Conservation (phyloP, 2,888 invertebrate species). For the Pristionchus mayeri region DNA sequence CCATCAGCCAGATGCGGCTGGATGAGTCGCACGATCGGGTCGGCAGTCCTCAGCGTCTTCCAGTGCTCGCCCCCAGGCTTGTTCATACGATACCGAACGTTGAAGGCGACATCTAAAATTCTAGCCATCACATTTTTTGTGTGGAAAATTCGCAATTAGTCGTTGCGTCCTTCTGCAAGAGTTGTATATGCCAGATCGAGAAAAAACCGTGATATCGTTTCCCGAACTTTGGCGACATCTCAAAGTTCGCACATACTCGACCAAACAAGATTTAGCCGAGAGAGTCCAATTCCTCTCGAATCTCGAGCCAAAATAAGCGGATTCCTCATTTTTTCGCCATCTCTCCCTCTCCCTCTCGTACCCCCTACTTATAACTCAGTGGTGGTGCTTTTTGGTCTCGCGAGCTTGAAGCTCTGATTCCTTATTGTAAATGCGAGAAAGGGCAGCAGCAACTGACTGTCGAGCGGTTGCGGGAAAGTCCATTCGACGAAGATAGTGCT, state of each 20-base stretch:
- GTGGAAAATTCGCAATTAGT: too few relatives aligned
- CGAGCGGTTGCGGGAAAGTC: slow-evolving; percentile 57
- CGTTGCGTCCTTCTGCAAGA: too few relatives aligned
- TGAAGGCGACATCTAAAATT: slow-evolving; percentile 59
- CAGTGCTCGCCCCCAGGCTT: slow-evolving; percentile 55
- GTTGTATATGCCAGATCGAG: too few relatives aligned
- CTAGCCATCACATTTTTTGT: too few relatives aligned
- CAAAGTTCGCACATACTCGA: too few relatives aligned
- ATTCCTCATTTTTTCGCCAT: too few relatives aligned
- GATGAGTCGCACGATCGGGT: slow-evolving; percentile 61
- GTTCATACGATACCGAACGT: slow-evolving; percentile 57
- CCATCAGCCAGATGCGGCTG: slow-evolving; percentile 59
- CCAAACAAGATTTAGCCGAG: too few relatives aligned
- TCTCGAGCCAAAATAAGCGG: too few relatives aligned
- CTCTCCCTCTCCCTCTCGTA: not conserved
- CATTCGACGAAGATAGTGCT: slow-evolving; percentile 71
- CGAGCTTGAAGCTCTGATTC: not conserved
- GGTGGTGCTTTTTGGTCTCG: not conserved
- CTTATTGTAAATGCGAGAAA: not conserved
- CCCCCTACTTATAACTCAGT: not conserved
- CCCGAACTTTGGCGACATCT: too few relatives aligned
- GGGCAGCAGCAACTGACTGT: slow-evolving; percentile 59
- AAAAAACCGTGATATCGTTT: too few relatives aligned
- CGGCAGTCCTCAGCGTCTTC: slow-evolving; percentile 62
- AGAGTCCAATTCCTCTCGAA: too few relatives aligned